Conservation (phyloP, 1,140 invertebrate genomes). For the Drosophila paulistorum region DNA sequence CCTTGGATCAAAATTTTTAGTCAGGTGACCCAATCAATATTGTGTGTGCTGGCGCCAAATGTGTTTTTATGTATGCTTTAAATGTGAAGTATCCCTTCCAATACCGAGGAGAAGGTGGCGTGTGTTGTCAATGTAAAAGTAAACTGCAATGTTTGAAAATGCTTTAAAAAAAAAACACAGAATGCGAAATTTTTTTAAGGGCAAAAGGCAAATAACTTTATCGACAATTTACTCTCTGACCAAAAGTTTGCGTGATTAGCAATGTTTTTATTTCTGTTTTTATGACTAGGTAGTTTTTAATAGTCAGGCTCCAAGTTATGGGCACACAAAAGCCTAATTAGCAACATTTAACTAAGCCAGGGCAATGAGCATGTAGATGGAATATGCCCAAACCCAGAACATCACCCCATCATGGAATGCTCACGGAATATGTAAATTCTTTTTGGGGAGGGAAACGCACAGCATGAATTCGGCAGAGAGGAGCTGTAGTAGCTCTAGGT, state of each 20-base stretch:
- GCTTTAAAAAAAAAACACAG: too few relatives aligned
- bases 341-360: constrained; percentile 31
- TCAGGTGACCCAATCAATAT: not conserved
- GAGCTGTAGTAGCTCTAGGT: not conserved
- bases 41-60: not conserved
- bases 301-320: constrained; percentile 18
- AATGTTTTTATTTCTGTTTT: constrained; percentile 21
- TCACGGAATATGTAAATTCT: constrained; percentile 18
- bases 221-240: not conserved
- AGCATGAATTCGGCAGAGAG: constrained; percentile 1
- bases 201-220: not conserved
- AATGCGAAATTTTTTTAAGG: too few relatives aligned
- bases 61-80: not conserved
- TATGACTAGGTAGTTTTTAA: constrained; percentile 29
- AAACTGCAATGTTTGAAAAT: not conserved
- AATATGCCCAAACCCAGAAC: constrained; percentile 14
- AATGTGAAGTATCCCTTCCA: too few relatives aligned
- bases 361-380: constrained; percentile 10
- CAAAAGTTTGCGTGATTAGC: constrained; percentile 19
- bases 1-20: constrained; percentile 6
- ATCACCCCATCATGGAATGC: constrained; percentile 6
- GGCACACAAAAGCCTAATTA: constrained; percentile 33
- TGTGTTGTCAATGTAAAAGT: not conserved
- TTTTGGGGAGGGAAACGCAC: not conserved
- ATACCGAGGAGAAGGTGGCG: too few relatives aligned